These are phyloP conservation scores for Coenobita brevimanus DNA, from an alignment of 1,140 invertebrate genomes.

Conservation along the genomic window DNA sequence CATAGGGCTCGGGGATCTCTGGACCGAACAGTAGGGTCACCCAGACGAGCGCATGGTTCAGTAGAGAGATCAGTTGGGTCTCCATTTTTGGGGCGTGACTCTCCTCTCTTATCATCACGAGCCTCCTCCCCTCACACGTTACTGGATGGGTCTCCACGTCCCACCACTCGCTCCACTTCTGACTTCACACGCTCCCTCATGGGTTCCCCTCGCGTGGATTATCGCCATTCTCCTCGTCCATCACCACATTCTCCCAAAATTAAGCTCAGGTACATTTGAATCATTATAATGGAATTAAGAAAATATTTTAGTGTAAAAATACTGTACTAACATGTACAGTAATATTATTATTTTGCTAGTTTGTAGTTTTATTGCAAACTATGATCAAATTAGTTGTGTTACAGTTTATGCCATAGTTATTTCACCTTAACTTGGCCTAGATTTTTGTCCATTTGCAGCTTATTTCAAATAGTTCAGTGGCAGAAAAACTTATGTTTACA, in stretches of 20 bases:
- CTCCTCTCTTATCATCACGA: constrained; percentile 58
- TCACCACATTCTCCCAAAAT: constrained; percentile 69
- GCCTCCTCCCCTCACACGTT: constrained; percentile 66
- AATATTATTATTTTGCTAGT: background rate
- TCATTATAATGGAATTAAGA: too few relatives aligned
- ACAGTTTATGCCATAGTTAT: too few relatives aligned
- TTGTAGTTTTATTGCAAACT: background rate
- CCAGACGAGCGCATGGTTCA: constrained; percentile 42
- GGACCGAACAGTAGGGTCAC: constrained; percentile 60
- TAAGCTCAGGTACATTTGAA: constrained; percentile 64
- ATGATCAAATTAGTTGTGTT: background rate
- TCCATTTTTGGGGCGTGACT: constrained; percentile 56
- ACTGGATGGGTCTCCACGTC: constrained; percentile 59
- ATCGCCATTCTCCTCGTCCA: constrained; percentile 62
- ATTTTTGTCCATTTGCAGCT: too few relatives aligned
- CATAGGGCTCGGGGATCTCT: constrained; percentile 43
- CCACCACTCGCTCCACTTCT: constrained; percentile 61
- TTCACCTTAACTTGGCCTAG: too few relatives aligned
- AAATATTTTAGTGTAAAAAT: too few relatives aligned
- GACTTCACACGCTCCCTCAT: constrained; percentile 66
- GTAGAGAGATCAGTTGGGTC: constrained; percentile 56
- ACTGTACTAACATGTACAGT: background rate
- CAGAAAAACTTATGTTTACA: too few relatives aligned
- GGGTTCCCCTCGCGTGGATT: constrained; percentile 61
- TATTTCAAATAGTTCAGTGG: too few relatives aligned